Evolutionary conservation across 2,113 vertebrate genomes (phyloP).

Genomic region (Misgurnus mizolepis): DNA sequence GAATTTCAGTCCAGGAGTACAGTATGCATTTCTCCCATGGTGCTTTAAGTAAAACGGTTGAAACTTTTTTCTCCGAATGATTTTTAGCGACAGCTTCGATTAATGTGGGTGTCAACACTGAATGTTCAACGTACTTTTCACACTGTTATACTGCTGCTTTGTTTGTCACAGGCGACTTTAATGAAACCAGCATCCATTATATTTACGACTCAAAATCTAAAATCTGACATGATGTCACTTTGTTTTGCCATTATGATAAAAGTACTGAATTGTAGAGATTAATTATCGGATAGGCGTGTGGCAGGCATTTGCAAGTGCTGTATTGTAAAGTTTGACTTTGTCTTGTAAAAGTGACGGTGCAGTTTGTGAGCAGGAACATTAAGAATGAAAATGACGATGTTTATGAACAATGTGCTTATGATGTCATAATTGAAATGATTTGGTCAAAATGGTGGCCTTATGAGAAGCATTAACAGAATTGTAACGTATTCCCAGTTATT

Average conservation of each 20-base stretch:
- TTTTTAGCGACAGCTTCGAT: not conserved
- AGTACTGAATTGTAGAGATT: not conserved
- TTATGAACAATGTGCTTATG: not conserved
- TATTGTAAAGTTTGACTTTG: constrained; percentile 38
- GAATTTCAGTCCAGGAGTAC: not conserved
- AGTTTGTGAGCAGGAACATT: constrained; percentile 9
- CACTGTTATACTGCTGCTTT: constrained; percentile 53
- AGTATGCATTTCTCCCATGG: constrained; percentile 2
- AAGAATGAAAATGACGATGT: not conserved
- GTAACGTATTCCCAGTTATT: not conserved
- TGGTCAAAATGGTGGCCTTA: constrained; percentile 8
- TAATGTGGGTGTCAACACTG: constrained; percentile 15
- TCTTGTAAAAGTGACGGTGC: constrained; percentile 28
- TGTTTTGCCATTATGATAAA: constrained; percentile 21
- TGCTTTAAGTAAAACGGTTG: not conserved
- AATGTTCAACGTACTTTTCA: constrained; percentile 31
- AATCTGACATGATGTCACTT: constrained; percentile 23
- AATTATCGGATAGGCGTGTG: not conserved
- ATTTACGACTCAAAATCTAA: not conserved
- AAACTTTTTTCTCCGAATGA: constrained; percentile 15
- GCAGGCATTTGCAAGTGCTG: constrained; percentile 36
- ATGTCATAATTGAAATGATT: constrained; percentile 44
- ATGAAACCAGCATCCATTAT: constrained; percentile 61
- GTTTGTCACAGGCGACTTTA: constrained; percentile 48
- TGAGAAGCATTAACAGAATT: not conserved